phyloP scores from a whole-genome alignment of 2,888 invertebrate genomes.

The Dinocampus coccinellae region DNA sequence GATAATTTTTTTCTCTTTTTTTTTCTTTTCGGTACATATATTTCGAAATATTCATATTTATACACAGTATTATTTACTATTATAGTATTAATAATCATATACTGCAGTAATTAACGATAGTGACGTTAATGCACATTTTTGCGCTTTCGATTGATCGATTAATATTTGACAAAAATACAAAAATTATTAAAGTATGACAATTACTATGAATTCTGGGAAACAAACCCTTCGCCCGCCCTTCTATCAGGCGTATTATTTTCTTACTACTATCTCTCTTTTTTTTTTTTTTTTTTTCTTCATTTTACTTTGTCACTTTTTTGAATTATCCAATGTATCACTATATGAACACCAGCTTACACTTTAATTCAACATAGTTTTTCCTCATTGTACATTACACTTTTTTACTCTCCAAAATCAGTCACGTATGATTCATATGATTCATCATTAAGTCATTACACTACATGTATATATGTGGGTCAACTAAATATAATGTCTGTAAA shows the following conservation, averaged over 20 bases:
- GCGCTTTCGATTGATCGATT: slow-evolving; percentile 57
- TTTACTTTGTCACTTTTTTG: slow-evolving; percentile 25
- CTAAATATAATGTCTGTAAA: slow-evolving; percentile 40
- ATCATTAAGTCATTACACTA: slow-evolving; percentile 26
- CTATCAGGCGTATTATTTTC: slow-evolving; percentile 29
- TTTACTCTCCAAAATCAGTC: slow-evolving; percentile 37
- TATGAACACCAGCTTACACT: slow-evolving; percentile 46
- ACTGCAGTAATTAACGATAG: slow-evolving; percentile 55
- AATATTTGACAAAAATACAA: slow-evolving; percentile 66
- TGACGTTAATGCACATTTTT: slow-evolving; percentile 58
- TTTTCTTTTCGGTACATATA: slow-evolving; percentile 60
- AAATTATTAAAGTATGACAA: slow-evolving; percentile 64
- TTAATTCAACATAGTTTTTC: slow-evolving; percentile 37
- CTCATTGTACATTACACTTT: slow-evolving; percentile 49
- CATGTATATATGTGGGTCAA: slow-evolving; percentile 13
- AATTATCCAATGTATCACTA: slow-evolving; percentile 43
- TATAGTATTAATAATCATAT: slow-evolving; percentile 46
- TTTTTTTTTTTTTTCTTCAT: slow-evolving; percentile 8
- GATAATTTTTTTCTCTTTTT: slow-evolving; percentile 7
- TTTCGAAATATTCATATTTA: slow-evolving; percentile 65
- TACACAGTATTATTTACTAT: slow-evolving; percentile 55
- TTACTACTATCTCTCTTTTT: slow-evolving; percentile 31
- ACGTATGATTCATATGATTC: slow-evolving; percentile 23
- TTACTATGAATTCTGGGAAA: slow-evolving; percentile 49
- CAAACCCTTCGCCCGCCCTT: not conserved